Base-by-base conservation (phyloP, 2,888 invertebrate species). In the Mycalesis mineus region DNA sequence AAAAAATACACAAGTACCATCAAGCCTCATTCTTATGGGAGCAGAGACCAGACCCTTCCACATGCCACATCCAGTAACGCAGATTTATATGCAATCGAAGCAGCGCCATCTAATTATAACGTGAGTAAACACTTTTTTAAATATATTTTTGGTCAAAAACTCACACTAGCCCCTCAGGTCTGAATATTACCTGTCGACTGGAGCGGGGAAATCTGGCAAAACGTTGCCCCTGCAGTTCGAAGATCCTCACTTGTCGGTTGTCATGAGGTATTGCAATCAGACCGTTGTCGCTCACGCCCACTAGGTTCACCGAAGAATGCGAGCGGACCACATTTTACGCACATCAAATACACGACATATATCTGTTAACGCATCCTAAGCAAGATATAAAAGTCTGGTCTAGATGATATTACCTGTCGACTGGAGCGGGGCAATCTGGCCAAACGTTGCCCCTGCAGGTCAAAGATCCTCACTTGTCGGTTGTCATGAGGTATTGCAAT, bases 401-500 rank as follows among this genome's bases (percentile, higher is more conserved):
- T n/a, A n/a, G n/a, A n/a, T n/a, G n/a, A 37, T 2, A 11, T 37
- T 33, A 95, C 95, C 92, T 96, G 96, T 86, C 98, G 91, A 76
- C 96, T 97, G 61, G 95, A 95, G 67, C 98, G 91, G 0, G 98
- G 98, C 66, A 99, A 91, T 51, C 98, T 90, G 9, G 96, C 97
- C 47, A 98, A 90, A 62, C 99, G 90, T 78, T 97, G 97, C 0
- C 99, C 99, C 74, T 93, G 94, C 66, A 98, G 90, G 88, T 99
- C 99, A 83, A 97, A 99, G 60, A 99, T 91, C 29, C 98, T 92
- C 66, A 99, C 96, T 76, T 98, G 96, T 0, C 99, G 92, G 88
- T 99, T 99, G 83, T 99, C 99, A 77, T 98, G 97, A 0, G 99
- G 99, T 73, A 99, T 97, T 9, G 99, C 99, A 65, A 99, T 97